A percentile compares a stretch with the other conserved stretches of the same genome.
These are phyloP conservation scores for Nineta flava DNA, from an alignment of 2,888 invertebrate species.

Conservation along the genomic window DNA sequence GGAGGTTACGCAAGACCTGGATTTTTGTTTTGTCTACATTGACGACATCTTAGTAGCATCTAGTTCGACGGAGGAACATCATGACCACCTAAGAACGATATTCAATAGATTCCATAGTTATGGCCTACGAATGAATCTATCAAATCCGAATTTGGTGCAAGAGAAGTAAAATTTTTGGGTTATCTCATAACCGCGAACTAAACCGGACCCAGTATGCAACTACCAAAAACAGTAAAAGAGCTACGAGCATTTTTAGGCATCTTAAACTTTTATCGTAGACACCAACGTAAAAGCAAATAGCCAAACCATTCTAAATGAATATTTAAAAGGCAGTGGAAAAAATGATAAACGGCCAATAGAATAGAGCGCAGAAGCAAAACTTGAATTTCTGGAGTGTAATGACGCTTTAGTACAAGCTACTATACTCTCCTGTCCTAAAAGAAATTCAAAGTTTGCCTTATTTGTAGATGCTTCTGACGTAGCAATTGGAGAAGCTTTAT, in stretches of 20 bases:
- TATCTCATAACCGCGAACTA: background rate
- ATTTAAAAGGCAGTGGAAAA: background rate
- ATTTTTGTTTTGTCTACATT: no score
- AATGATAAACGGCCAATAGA: background rate
- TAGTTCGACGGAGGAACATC: constrained; percentile 10
- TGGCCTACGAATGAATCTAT: background rate
- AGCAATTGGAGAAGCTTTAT: background rate
- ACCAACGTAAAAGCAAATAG: background rate
- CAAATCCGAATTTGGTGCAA: background rate
- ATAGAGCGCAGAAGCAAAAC: background rate
- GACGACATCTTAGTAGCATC: constrained; percentile 12
- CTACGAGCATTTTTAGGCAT: background rate
- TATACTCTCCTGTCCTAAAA: background rate
- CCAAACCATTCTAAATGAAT: background rate
- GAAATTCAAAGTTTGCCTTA: background rate
- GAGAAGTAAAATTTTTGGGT: background rate
- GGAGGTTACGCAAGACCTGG: no score
- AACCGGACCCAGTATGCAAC: background rate
- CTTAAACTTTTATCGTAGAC: background rate
- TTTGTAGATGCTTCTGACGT: no score
- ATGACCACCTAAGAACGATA: constrained; percentile 10
- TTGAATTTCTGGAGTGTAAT: background rate
- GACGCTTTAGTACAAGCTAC: background rate
- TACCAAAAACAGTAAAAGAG: background rate
- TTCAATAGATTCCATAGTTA: background rate